Evolutionary conservation across 2,113 vertebrate genomes (phyloP).

Genomic region (Python bivittatus): DNA sequence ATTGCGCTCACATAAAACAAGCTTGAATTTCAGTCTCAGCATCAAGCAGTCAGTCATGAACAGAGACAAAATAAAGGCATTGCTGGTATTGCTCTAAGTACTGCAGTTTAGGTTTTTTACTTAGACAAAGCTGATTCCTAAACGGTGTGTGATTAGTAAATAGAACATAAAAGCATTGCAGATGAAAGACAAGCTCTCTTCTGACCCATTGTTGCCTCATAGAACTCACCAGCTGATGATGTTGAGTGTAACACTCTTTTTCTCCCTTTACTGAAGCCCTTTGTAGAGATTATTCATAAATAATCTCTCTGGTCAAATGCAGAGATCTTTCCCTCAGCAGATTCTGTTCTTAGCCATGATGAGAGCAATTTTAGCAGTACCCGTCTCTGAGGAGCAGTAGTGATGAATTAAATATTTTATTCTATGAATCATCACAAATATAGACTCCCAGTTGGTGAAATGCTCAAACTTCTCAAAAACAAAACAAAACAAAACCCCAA

Average conservation of each 20-base stretch:
- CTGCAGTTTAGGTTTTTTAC: background rate
- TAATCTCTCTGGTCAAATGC: rapidly evolving
- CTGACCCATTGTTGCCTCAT: background rate
- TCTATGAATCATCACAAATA: constrained; percentile 41
- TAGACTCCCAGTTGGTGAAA: constrained; percentile 60
- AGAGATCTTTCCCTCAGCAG: background rate
- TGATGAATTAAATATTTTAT: constrained; percentile 28
- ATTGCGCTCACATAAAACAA: background rate
- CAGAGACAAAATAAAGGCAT: background rate
- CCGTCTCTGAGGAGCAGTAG: constrained; percentile 16
- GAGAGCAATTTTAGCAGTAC: constrained; percentile 33
- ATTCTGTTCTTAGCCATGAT: constrained; percentile 30
- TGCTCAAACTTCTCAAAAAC: constrained; percentile 62
- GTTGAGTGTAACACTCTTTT: constrained; percentile 10
- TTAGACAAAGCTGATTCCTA: constrained; percentile 10
- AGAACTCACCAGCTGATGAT: background rate
- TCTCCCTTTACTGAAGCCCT: constrained; percentile 30
- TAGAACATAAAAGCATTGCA: background rate
- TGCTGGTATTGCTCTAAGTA: constrained; percentile 5
- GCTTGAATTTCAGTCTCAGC: constrained; percentile 2
- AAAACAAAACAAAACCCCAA: too few relatives aligned
- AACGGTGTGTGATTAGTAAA: background rate
- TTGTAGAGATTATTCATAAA: constrained; percentile 7
- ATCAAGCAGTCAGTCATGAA: background rate
- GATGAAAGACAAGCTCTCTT: constrained; percentile 17